These are phyloP conservation scores for Rhineura floridana DNA, from an alignment of 2,113 vertebrate species.

Conservation along the genomic window DNA sequence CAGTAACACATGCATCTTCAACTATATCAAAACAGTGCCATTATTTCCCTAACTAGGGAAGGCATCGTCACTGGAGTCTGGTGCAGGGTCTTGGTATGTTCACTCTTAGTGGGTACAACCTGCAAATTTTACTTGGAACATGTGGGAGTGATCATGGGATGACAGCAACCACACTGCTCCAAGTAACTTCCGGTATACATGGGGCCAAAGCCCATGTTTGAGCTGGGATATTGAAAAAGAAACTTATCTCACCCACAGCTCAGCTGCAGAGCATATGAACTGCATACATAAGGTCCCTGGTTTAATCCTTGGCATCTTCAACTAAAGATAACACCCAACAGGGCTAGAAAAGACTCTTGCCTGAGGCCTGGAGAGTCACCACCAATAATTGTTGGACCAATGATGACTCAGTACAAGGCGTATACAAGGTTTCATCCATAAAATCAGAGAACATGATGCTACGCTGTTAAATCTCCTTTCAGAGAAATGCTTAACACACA, in stretches of 20 bases:
- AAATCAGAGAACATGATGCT: background rate
- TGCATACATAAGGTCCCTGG: background rate
- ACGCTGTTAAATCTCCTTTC: background rate
- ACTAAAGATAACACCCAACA: background rate
- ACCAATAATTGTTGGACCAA: background rate
- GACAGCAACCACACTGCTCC: background rate
- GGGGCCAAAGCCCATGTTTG: background rate
- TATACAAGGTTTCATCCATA: too few relatives aligned
- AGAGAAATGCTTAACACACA: background rate
- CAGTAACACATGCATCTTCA: background rate
- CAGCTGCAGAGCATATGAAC: too few relatives aligned
- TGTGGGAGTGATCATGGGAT: background rate
- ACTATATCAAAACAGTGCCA: background rate
- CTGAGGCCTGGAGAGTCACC: background rate
- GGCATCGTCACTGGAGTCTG: background rate
- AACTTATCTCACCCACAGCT: background rate
- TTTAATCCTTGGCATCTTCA: background rate
- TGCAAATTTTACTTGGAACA: too few relatives aligned
- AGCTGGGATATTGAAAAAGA: background rate
- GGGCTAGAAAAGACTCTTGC: background rate
- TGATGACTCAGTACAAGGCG: background rate
- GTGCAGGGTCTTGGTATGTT: background rate
- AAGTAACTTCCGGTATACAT: background rate
- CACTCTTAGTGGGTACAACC: background rate
- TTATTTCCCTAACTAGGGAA: background rate